Evolutionary conservation across 2,113 vertebrate genomes (phyloP).

Genomic region (Arenaria interpres): DNA sequence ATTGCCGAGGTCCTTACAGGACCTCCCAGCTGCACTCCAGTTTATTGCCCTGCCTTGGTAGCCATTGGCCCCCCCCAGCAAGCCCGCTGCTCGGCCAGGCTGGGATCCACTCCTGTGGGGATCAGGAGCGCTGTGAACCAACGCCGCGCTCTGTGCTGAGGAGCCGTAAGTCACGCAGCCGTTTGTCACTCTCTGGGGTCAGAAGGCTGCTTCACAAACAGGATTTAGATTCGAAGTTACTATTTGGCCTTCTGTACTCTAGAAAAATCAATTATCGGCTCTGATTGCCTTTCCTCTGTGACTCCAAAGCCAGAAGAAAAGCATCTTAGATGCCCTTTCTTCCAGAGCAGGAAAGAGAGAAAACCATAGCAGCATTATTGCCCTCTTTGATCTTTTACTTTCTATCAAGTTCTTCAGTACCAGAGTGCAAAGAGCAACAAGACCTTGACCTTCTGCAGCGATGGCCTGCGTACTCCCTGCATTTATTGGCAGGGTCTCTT

Average conservation of each 20-base stretch:
- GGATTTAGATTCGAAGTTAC: slow-evolving; percentile 37
- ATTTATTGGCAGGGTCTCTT: background rate
- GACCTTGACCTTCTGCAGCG: background rate
- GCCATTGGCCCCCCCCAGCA: background rate
- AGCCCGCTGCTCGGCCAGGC: background rate
- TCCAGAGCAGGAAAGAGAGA: background rate
- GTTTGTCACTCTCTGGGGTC: background rate
- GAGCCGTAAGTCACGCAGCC: background rate
- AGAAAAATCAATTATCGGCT: slow-evolving; percentile 1
- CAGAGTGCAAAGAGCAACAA: background rate
- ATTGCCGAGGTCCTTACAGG: background rate
- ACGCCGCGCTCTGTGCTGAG: background rate
- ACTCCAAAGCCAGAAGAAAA: background rate
- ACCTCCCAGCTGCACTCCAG: background rate
- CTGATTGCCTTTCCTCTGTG: background rate
- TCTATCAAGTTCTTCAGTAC: background rate
- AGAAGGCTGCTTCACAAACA: background rate
- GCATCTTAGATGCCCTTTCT: background rate
- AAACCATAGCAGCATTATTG: background rate
- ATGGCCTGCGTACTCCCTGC: too few species aligned
- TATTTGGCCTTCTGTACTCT: background rate
- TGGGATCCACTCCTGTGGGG: background rate
- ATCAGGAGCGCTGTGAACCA: background rate
- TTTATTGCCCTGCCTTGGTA: background rate
- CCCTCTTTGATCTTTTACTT: background rate